These are phyloP conservation scores for Saguinus imperator DNA, from an alignment of 2,113 vertebrate genomes.

Conservation along the genomic window DNA sequence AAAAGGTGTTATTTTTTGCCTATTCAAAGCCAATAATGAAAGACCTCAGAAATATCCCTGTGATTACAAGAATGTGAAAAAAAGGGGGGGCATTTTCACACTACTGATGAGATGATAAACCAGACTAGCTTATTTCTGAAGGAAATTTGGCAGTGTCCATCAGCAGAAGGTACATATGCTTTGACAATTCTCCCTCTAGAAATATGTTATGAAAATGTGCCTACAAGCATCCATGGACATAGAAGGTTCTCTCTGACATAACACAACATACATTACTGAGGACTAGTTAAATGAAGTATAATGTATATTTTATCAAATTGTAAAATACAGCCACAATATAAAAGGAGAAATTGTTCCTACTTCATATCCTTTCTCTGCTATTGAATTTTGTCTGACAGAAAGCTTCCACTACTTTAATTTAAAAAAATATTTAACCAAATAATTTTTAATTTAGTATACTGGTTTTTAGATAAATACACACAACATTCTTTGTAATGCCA, in stretches of 20 bases:
- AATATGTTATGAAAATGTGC: background rate
- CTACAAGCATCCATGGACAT: background rate
- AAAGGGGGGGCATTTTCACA: background rate
- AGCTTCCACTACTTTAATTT: background rate
- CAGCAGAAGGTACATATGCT: background rate
- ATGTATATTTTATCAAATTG: background rate
- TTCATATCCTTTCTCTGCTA: background rate
- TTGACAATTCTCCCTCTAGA: constrained; percentile 30
- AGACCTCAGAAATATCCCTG: background rate
- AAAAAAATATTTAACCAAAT: constrained; percentile 35
- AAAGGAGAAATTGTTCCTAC: background rate
- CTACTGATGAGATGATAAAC: background rate
- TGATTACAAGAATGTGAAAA: background rate
- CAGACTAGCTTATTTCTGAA: background rate
- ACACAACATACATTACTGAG: background rate
- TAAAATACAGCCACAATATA: background rate
- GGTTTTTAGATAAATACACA: background rate
- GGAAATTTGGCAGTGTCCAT: background rate
- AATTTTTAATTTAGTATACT: constrained; percentile 16
- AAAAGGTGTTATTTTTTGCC: background rate
- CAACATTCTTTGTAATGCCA: background rate
- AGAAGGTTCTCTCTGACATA: background rate
- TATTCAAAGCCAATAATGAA: background rate
- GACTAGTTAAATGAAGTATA: background rate
- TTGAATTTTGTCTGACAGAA: background rate